Evolutionary conservation across 1,140 invertebrate genomes (phyloP), one percentile per base, ranked within the genome.

Genomic region (Bilobella aurantiaca): DNA sequence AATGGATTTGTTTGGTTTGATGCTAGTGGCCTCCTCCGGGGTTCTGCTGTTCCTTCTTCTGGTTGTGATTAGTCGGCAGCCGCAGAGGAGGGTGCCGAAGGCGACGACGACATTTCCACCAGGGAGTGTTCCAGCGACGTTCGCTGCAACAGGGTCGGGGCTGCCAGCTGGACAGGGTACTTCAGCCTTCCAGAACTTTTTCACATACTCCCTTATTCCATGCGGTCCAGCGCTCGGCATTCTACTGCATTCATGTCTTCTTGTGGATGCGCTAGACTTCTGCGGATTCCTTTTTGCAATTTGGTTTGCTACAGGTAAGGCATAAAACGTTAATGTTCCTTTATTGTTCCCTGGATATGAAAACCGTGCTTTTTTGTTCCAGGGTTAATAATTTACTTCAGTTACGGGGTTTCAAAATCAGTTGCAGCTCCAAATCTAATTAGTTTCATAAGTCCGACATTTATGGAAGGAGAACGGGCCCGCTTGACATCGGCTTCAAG

Each of bases 41-140:
- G 64, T 72, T 1, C 42, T 72, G 2, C 59, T 66, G 25, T 72
- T 72, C 56, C 70, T 72, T n/a, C 65, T 72, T 21, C 30, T 72
- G n/a, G 64, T 72, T 61, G 70, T 72, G 2, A 72, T 72, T 49
- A 68, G 68, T 66, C 65, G 70, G 8, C 70, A 72, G 62, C 70
- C 70, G 31, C 70, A 72, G 32, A 62, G 59, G 53, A 63, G 62
- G 47, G 65, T 47, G 27, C 34, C 30, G n/a, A n/a, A n/a, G n/a
- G n/a, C n/a, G n/a, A 27, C 65, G 30, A 63, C 57, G 37, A 25
- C n/a, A n/a, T n/a, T n/a, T 61, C 30, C 58, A 31, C 31, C 32
- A 5, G 21, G 5, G 1, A 47, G 63, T 27, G 14, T 34, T 30
- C 3, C 23, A 42, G 21, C 14, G 16, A 21, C 25, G 30, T 18